Evolutionary conservation across 1,140 invertebrate genomes (phyloP).

Genomic region (Philopotamus ludificatus): DNA sequence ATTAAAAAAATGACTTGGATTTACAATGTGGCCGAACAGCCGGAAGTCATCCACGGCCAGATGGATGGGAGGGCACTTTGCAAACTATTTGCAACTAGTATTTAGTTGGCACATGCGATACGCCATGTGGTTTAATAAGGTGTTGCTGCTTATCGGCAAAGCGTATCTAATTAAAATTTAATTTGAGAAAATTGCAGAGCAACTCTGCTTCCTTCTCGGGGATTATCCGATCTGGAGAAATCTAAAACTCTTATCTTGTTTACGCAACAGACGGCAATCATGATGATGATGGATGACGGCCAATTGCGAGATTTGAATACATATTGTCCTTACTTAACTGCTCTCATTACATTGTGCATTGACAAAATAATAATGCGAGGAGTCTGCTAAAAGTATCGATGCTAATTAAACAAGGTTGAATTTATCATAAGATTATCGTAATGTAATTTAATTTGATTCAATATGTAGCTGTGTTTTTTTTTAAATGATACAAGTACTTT

Average conservation of each 20-base stretch:
- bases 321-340: too few relatives aligned
- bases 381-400: too few relatives aligned
- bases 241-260: background rate
- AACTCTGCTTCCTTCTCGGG: background rate
- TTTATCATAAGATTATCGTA: too few relatives aligned
- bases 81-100: background rate
- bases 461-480: too few relatives aligned
- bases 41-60: background rate
- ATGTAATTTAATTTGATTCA: too few relatives aligned
- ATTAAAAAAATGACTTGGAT: too few relatives aligned
- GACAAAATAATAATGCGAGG: too few relatives aligned
- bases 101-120: background rate
- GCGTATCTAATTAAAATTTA: constrained; percentile 10
- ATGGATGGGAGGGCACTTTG: background rate
- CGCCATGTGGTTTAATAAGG: background rate
- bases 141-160: constrained; percentile 1
- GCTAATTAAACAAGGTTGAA: too few relatives aligned
- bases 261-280: background rate
- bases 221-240: background rate
- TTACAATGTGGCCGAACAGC: too few relatives aligned
- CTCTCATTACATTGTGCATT: too few relatives aligned
- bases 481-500: too few relatives aligned
- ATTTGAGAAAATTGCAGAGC: background rate
- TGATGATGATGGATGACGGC: background rate
- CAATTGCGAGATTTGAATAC: background rate